A percentile compares a stretch with the other conserved stretches of the same genome.
These are phyloP conservation scores for Sphaerodactylus townsendi DNA, from an alignment of 2,113 vertebrate genomes.

Conservation along the genomic window DNA sequence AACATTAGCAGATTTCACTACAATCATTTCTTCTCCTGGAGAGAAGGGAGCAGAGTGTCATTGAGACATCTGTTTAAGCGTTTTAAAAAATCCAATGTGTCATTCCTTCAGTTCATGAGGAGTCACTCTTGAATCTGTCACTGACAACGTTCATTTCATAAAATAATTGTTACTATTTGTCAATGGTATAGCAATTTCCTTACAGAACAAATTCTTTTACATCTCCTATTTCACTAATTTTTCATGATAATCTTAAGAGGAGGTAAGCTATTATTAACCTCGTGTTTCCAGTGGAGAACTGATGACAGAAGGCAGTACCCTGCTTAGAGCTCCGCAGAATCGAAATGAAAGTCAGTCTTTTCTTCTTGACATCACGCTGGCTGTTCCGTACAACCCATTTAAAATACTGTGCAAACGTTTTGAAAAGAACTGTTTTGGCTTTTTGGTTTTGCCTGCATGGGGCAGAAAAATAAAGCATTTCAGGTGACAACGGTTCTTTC, in stretches of 20 bases:
- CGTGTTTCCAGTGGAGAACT: neutral
- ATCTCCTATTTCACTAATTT: neutral
- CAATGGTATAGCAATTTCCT: neutral
- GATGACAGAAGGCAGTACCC: neutral
- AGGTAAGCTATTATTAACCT: neutral
- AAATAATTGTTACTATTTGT: neutral
- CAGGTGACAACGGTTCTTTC: too few species aligned
- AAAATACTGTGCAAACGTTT: too few species aligned
- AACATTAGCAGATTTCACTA: conserved; percentile 56
- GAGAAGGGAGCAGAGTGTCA: neutral
- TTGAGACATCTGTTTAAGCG: neutral
- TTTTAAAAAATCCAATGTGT: neutral
- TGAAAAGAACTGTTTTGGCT: too few species aligned
- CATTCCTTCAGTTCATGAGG: neutral
- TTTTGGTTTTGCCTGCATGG: too few species aligned
- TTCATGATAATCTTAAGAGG: neutral
- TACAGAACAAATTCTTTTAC: neutral
- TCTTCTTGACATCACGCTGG: too few species aligned
- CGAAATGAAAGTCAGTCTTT: neutral
- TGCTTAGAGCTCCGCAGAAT: neutral
- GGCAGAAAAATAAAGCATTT: too few species aligned
- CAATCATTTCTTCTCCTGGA: neutral
- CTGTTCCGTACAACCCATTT: too few species aligned
- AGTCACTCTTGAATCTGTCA: neutral
- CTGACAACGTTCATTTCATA: neutral